phyloP scores from a whole-genome alignment of 1,140 invertebrate genomes.

The Zaprionus ornatus region DNA sequence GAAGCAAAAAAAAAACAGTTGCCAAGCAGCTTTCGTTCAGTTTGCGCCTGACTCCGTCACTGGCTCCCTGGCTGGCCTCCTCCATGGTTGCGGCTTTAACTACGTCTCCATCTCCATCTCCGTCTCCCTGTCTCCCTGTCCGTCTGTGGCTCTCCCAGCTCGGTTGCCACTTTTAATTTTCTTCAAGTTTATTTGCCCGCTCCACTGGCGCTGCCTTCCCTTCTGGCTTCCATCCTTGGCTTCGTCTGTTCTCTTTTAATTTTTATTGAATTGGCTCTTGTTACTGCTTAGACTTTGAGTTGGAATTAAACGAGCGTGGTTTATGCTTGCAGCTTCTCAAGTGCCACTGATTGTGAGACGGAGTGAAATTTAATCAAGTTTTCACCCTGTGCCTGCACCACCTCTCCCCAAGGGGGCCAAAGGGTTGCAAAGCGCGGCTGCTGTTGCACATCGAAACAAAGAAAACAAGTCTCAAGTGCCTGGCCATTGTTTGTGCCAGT shows the following conservation, averaged over 20 bases:
- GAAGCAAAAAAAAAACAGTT: constrained; percentile 30
- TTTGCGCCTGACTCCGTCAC: not conserved
- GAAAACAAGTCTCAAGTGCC: constrained; percentile 77
- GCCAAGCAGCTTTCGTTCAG: constrained; percentile 58
- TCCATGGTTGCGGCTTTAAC: constrained; percentile 33
- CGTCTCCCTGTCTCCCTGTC: constrained; percentile 20
- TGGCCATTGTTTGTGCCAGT: constrained; percentile 66
- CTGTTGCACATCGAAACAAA: constrained; percentile 55
- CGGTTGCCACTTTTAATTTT: constrained; percentile 80
- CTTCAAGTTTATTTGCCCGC: constrained; percentile 78
- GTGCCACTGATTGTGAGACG: constrained; percentile 48
- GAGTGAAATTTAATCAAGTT: constrained; percentile 81
- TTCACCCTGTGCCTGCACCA: constrained; percentile 9
- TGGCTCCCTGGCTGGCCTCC: not conserved
- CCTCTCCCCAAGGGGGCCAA: constrained; percentile 9
- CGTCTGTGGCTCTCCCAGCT: constrained; percentile 15
- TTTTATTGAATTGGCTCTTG: constrained; percentile 81
- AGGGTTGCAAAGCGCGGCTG: constrained; percentile 32
- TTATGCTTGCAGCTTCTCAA: constrained; percentile 61
- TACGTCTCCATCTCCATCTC: not conserved
- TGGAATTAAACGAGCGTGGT: constrained; percentile 80
- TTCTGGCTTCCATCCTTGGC: constrained; percentile 26
- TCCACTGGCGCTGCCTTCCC: constrained; percentile 58
- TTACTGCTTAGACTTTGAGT: constrained; percentile 80
- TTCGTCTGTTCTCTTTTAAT: constrained; percentile 61